Evolutionary conservation across 2,888 invertebrate species (phyloP).

Genomic region (Agrotis segetum): DNA sequence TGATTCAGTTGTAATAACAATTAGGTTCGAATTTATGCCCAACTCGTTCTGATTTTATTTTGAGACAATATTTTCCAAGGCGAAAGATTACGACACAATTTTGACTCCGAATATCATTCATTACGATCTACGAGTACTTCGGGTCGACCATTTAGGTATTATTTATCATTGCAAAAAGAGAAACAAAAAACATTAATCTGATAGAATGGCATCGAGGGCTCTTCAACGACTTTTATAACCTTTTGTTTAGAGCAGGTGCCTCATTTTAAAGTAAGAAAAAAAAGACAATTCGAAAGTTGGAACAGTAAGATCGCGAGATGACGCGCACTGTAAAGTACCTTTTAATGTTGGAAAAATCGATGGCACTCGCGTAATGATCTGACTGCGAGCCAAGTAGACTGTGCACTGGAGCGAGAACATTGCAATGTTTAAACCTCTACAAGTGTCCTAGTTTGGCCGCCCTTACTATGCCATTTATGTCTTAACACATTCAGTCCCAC

Average conservation of each 20-base stretch:
- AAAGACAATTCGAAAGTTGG: conserved; percentile 13
- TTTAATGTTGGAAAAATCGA: conserved; percentile 54
- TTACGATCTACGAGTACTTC: not conserved
- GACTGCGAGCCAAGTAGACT: conserved; percentile 63
- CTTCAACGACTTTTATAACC: conserved; percentile 19
- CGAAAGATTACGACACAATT: not conserved
- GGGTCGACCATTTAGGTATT: conserved; percentile 50
- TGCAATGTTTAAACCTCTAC: conserved; percentile 41
- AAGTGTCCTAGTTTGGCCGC: conserved; percentile 34
- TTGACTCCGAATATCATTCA: not conserved
- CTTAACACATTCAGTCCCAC: conserved; percentile 33
- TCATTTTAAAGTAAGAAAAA: conserved; percentile 17
- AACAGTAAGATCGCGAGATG: conserved; percentile 13
- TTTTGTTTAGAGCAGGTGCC: conserved; percentile 14
- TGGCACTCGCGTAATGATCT: conserved; percentile 56
- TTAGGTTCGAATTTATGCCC: not conserved
- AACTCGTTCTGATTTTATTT: not conserved
- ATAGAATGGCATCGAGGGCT: conserved; percentile 44
- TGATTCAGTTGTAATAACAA: not conserved
- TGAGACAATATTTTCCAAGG: not conserved
- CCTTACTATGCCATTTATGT: conserved; percentile 46
- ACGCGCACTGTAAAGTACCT: conserved; percentile 28
- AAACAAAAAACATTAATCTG: conserved; percentile 58
- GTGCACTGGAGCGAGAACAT: conserved; percentile 45
- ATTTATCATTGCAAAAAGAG: conserved; percentile 36